These are phyloP conservation scores for Anguilla anguilla DNA, from an alignment of 2,797 vertebrate species.

Conservation along the genomic window DNA sequence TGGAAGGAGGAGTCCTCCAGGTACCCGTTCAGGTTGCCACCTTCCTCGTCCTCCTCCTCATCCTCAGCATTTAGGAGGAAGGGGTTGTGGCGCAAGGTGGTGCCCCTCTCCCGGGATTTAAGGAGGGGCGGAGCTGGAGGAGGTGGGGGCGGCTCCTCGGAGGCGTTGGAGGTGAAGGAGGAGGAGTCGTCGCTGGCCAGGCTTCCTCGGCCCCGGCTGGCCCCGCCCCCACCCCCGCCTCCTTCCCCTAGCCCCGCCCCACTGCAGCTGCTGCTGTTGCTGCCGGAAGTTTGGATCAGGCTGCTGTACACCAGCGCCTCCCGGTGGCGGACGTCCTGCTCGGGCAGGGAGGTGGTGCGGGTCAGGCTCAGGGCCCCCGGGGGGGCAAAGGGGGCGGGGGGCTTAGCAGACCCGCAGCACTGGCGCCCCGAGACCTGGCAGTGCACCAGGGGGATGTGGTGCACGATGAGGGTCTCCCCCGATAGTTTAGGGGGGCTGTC, in stretches of 20 bases:
- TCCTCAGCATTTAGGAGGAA: constrained; percentile 82
- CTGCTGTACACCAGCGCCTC: constrained; percentile 88
- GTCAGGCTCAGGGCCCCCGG: constrained; percentile 82
- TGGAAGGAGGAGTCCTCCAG: constrained; percentile 78
- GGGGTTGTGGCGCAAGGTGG: constrained; percentile 82
- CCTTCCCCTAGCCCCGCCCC: constrained; percentile 50
- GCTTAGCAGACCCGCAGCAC: constrained; percentile 73
- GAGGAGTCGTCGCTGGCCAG: constrained; percentile 70
- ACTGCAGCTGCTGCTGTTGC: constrained; percentile 55
- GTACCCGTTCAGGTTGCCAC: constrained; percentile 73
- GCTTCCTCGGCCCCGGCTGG: constrained; percentile 62
- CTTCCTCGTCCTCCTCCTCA: constrained; percentile 68
- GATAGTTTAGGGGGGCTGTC: constrained; percentile 89
- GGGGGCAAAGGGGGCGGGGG: constrained; percentile 83
- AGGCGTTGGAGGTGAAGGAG: constrained; percentile 73
- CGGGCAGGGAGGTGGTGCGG: constrained; percentile 81
- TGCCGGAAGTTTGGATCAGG: constrained; percentile 75
- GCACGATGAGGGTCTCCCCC: constrained; percentile 94
- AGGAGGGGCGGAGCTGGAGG: constrained; percentile 43
- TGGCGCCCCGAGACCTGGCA: constrained; percentile 86
- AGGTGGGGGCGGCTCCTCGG: constrained; percentile 62
- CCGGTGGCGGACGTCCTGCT: constrained; percentile 83
- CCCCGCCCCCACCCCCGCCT: constrained; percentile 55
- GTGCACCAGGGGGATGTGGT: constrained; percentile 97
- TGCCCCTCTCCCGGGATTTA: constrained; percentile 56